These are phyloP conservation scores for Drosophila nannoptera DNA, from an alignment of 1,140 invertebrate species.

Conservation along the genomic window DNA sequence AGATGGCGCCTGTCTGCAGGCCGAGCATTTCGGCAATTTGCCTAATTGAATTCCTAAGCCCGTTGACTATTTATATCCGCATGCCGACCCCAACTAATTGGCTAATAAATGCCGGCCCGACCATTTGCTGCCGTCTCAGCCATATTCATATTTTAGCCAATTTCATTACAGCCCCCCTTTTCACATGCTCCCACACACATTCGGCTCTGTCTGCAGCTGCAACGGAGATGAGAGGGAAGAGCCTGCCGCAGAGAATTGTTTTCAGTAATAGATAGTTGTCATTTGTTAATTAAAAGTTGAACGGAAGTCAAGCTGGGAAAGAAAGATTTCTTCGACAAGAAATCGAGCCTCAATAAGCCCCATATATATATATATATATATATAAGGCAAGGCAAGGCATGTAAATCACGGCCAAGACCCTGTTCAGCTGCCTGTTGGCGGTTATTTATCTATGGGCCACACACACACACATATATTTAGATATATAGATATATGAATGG, in stretches of 20 bases:
- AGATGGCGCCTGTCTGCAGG: background rate
- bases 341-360: no score
- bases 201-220: background rate
- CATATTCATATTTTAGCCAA: background rate
- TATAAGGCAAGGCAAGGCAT: no score
- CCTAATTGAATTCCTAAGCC: constrained; percentile 64
- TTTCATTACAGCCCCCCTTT: background rate
- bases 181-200: background rate
- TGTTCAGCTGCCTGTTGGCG: constrained; percentile 17
- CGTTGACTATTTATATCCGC: constrained; percentile 26
- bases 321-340: no score
- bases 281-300: no score
- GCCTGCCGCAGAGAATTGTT: no score
- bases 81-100: background rate
- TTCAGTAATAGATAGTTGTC: no score
- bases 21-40: constrained; percentile 44
- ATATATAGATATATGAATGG: background rate
- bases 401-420: constrained; percentile 4
- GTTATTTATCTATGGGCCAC: background rate
- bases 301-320: no score
- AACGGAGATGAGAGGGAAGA: no score
- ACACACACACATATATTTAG: background rate
- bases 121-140: background rate
- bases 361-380: no score
- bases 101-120: constrained; percentile 10